Conservation (phyloP, 2,797 vertebrate species). For the Pampus argenteus region DNA sequence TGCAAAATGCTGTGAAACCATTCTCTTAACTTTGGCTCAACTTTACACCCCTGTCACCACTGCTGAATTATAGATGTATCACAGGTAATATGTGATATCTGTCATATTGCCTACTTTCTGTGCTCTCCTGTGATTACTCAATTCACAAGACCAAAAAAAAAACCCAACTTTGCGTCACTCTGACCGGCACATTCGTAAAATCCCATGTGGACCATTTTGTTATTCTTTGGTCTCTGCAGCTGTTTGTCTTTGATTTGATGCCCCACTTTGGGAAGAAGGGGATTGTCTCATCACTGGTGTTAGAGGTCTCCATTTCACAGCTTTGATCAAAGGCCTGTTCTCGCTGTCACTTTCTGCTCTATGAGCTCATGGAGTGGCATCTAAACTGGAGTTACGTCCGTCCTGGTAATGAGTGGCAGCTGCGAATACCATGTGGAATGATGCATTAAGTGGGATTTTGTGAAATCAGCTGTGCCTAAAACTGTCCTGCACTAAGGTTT, state of each 20-base stretch:
- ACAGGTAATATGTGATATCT: conserved; percentile 23
- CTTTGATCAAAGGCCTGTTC: conserved; percentile 68
- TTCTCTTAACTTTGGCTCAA: conserved; percentile 34
- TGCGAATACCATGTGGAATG: conserved; percentile 60
- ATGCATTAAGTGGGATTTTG: conserved; percentile 52
- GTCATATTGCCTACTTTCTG: conserved; percentile 28
- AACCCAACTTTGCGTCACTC: conserved; percentile 13
- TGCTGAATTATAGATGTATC: conserved; percentile 7
- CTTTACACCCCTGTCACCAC: conserved; percentile 25
- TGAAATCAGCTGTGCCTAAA: conserved; percentile 41
- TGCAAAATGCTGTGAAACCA: conserved; percentile 10
- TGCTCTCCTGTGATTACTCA: conserved; percentile 32
- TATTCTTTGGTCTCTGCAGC: conserved; percentile 49
- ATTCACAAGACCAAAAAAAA: conserved; percentile 42
- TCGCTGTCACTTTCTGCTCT: conserved; percentile 61
- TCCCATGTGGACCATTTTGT: conserved; percentile 41
- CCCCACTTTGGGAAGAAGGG: conserved; percentile 60
- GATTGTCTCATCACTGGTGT: conserved; percentile 75
- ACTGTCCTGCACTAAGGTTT: conserved; percentile 16
- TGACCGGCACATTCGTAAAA: conserved; percentile 12
- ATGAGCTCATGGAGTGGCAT: conserved; percentile 75
- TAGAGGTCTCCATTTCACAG: conserved; percentile 59
- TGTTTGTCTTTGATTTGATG: conserved; percentile 61
- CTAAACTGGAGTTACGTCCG: conserved; percentile 53
- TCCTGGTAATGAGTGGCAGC: conserved; percentile 69